Percentiles rank a stretch among this genome's conserved stretches.
These are phyloP conservation scores for Tachina lurida DNA, from an alignment of 2,888 invertebrate species.

Conservation along the genomic window DNA sequence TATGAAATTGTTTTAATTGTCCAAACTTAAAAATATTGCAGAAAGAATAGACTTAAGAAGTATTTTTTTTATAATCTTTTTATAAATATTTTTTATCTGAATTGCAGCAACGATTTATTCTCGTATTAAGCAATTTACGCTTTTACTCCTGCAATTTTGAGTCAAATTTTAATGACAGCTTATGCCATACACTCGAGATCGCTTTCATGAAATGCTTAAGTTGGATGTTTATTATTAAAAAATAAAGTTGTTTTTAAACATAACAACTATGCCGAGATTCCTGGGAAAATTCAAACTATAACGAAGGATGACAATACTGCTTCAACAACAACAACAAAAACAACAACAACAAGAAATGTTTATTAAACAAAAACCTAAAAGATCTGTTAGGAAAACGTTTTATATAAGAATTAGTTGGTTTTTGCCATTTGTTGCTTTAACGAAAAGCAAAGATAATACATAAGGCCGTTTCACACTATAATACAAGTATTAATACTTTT, in stretches of 20 bases:
- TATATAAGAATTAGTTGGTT: constrained; percentile 17
- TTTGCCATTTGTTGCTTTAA: constrained; percentile 3
- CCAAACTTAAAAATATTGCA: no score
- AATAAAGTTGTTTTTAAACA: not conserved
- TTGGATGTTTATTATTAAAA: constrained; percentile 4
- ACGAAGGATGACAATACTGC: constrained; percentile 39
- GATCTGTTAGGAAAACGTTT: constrained; percentile 40
- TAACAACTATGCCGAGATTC: not conserved
- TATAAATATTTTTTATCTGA: no score
- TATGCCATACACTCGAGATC: constrained; percentile 12
- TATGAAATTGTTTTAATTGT: no score
- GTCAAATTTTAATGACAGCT: no score
- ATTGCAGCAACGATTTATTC: no score
- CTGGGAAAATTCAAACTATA: constrained; percentile 16
- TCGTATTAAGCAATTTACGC: no score
- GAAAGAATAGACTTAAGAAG: no score
- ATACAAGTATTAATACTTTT: no score
- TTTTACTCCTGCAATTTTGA: no score
- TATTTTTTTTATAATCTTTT: no score
- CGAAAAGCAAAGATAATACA: not conserved
- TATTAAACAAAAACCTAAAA: not conserved
- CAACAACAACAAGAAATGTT: not conserved
- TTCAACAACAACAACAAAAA: constrained; percentile 26
- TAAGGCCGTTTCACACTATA: no score
- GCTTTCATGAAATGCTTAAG: constrained; percentile 21